phyloP scores from a whole-genome alignment of 2,113 vertebrate species.

The Myotis lucifugus region DNA sequence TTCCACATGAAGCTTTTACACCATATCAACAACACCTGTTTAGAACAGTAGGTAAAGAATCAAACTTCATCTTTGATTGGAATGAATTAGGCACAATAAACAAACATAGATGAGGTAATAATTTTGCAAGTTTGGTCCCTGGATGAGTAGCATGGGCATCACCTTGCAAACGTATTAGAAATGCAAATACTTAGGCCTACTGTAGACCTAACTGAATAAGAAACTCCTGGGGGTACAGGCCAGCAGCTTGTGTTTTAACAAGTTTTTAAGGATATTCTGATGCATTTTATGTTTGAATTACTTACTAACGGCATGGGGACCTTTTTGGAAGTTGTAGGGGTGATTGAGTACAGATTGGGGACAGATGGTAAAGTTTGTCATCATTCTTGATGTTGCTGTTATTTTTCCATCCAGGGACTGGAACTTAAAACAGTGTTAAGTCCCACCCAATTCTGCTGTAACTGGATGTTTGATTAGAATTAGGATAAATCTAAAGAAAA shows the following conservation, averaged over 20 bases:
- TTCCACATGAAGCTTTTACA: not conserved
- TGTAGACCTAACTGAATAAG: not conserved
- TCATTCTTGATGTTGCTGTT: not conserved
- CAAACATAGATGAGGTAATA: not conserved
- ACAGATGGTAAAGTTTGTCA: not conserved
- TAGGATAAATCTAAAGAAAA: slow-evolving; percentile 38
- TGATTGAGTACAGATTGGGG: not conserved
- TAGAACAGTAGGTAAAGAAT: not conserved
- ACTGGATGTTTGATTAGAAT: not conserved
- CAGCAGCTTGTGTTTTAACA: not conserved
- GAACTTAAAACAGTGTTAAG: not conserved
- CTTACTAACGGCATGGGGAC: not conserved
- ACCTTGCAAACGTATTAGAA: not conserved
- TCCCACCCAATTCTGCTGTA: not conserved
- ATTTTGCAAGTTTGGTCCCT: not conserved
- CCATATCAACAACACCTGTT: not conserved
- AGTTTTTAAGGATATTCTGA: not conserved
- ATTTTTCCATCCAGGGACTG: not conserved
- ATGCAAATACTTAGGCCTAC: not conserved
- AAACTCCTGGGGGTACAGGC: not conserved
- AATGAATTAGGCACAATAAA: not conserved
- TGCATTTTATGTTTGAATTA: not conserved
- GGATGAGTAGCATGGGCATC: not conserved
- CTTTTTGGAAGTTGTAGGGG: not conserved
- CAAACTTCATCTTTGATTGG: not conserved